Evolutionary conservation across 2,797 vertebrate genomes (phyloP).

Genomic region (Ataeniobius toweri): DNA sequence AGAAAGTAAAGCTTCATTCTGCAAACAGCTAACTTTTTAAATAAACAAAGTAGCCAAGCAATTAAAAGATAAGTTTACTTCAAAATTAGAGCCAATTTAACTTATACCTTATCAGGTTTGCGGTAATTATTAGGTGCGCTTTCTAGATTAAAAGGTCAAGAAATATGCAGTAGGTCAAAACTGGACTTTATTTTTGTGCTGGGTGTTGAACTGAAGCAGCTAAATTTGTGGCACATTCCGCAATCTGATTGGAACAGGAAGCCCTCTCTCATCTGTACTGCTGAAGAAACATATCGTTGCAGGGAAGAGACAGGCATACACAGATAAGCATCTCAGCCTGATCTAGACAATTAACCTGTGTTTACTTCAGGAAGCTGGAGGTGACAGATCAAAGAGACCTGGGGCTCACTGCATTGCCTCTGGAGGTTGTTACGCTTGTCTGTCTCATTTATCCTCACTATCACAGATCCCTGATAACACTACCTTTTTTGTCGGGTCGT

Average conservation of each 20-base stretch:
- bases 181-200: constrained; percentile 24
- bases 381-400: constrained; percentile 82
- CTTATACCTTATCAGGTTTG: constrained; percentile 64
- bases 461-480: constrained; percentile 20
- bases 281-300: constrained; percentile 72
- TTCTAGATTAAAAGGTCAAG: constrained; percentile 70
- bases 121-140: constrained; percentile 67
- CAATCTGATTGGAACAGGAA: constrained; percentile 77
- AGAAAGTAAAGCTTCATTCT: constrained; percentile 18
- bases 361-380: constrained; percentile 84
- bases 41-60: constrained; percentile 52
- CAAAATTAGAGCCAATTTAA: constrained; percentile 54
- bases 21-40: constrained; percentile 24
- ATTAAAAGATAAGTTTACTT: constrained; percentile 77
- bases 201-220: constrained; percentile 22
- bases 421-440: constrained; percentile 62
- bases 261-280: constrained; percentile 70
- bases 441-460: constrained; percentile 47
- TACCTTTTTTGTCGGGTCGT: constrained; percentile 29
- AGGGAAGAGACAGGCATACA: constrained; percentile 69
- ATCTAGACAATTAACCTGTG: constrained; percentile 90
- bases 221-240: constrained; percentile 40
- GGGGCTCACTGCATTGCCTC: constrained; percentile 69
- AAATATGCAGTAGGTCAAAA: constrained; percentile 62
- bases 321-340: constrained; percentile 87